Percentiles rank a stretch among this genome's conserved stretches.
phyloP scores from a whole-genome alignment of 2,888 invertebrate genomes.

The Synergus japonicus region DNA sequence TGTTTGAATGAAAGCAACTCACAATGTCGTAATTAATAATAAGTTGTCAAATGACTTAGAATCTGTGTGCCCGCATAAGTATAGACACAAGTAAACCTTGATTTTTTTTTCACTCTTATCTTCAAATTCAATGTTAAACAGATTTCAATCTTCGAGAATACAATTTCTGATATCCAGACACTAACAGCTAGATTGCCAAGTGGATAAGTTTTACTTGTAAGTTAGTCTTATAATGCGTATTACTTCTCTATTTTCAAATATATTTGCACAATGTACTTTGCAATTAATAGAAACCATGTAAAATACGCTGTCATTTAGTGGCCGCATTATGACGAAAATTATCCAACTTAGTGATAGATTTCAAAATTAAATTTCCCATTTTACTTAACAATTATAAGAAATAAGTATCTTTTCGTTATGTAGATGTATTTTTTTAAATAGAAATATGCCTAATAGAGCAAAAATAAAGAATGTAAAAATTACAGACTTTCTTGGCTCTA shows the following conservation, averaged over 20 bases:
- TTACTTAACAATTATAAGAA: too few species aligned
- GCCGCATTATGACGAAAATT: too few species aligned
- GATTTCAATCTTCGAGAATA: conserved; percentile 8
- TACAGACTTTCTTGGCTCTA: too few species aligned
- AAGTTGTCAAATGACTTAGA: conserved; percentile 15
- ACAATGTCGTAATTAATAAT: not conserved
- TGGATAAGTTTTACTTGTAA: conserved; percentile 32
- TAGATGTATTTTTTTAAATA: too few species aligned
- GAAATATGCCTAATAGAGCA: too few species aligned
- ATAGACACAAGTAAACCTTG: not conserved
- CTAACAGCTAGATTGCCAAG: conserved; percentile 41
- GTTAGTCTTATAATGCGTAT: conserved; percentile 18
- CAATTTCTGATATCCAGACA: conserved; percentile 21
- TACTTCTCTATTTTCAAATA: conserved; percentile 38
- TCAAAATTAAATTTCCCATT: too few species aligned
- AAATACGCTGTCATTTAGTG: not conserved
- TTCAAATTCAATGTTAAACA: not conserved
- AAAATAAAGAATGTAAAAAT: too few species aligned
- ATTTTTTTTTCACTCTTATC: not conserved
- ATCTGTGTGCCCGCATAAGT: not conserved
- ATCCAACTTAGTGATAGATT: too few species aligned
- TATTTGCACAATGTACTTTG: conserved; percentile 33
- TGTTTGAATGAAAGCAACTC: not conserved
- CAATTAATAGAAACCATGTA: not conserved
- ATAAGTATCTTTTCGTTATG: too few species aligned